A percentile compares a stretch with the other conserved stretches of the same genome.
Evolutionary conservation across 2,113 vertebrate species (phyloP).

Genomic region (Ciconia maguari): DNA sequence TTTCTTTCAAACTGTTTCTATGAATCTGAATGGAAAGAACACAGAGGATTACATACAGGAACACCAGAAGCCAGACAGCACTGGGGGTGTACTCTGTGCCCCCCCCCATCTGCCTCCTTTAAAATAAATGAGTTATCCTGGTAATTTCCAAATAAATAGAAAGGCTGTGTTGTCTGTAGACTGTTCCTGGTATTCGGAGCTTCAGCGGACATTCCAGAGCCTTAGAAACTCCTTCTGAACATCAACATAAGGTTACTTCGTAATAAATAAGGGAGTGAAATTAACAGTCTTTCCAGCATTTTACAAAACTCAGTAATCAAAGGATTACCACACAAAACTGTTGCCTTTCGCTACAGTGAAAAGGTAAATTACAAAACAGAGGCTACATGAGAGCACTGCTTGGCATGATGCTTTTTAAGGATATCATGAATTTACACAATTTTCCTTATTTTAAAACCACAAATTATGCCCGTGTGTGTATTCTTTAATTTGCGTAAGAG

Average conservation of each 20-base stretch:
- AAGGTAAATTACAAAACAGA: neutral
- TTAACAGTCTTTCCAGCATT: neutral
- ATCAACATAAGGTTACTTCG: neutral
- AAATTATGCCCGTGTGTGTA: neutral
- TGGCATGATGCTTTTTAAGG: conserved; percentile 38
- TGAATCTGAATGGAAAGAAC: neutral
- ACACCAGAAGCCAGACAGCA: neutral
- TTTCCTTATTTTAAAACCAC: conserved; percentile 43
- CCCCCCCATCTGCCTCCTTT: neutral
- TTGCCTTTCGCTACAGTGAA: neutral
- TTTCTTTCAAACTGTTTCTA: conserved; percentile 38
- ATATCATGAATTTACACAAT: conserved; percentile 17
- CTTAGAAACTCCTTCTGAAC: neutral
- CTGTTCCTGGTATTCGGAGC: neutral
- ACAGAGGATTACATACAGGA: neutral
- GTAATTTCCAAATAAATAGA: neutral
- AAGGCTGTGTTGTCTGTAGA: neutral
- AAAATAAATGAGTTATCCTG: conserved; percentile 1
- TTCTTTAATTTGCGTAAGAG: neutral
- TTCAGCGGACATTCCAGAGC: neutral
- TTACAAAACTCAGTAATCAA: neutral
- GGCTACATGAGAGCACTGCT: neutral
- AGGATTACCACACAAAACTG: neutral
- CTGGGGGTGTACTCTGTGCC: neutral
- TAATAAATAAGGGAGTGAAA: neutral